Conservation (phyloP, 2,888 invertebrate genomes). For the Protonemura montana region DNA sequence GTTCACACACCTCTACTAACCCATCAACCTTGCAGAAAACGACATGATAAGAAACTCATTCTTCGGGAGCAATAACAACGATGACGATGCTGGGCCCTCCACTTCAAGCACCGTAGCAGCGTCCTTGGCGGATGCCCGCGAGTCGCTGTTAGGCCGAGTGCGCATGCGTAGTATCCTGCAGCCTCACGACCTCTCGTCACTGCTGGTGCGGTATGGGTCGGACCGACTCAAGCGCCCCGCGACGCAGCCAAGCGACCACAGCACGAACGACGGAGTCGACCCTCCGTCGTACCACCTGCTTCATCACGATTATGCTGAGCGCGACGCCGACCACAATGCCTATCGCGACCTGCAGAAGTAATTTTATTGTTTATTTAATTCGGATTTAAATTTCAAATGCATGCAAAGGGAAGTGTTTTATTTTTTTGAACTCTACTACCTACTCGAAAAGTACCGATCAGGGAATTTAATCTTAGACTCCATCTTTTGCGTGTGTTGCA, state of each 20-base stretch:
- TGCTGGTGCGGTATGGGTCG: background rate
- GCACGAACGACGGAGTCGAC: background rate
- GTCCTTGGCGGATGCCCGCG: background rate
- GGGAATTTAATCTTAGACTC: too few species aligned
- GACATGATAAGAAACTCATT: background rate
- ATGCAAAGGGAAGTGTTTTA: too few species aligned
- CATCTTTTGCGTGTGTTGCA: too few species aligned
- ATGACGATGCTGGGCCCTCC: background rate
- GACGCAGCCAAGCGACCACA: background rate
- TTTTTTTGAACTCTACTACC: too few species aligned
- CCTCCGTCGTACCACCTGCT: conserved; percentile 17
- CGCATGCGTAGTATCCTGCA: background rate
- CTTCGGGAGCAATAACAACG: background rate
- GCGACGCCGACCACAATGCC: background rate
- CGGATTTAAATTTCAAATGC: too few species aligned
- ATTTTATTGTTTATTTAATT: too few species aligned
- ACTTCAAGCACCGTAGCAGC: background rate
- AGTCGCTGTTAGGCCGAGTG: background rate
- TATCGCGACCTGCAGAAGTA: background rate
- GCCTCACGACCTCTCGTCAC: background rate
- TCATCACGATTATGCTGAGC: conserved; percentile 35
- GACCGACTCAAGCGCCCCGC: background rate
- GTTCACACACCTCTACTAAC: too few species aligned
- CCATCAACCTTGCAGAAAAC: background rate
- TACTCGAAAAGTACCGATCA: too few species aligned